Conservation (phyloP, 2,797 vertebrate genomes). For the Odontamblyopus lacepedii region DNA sequence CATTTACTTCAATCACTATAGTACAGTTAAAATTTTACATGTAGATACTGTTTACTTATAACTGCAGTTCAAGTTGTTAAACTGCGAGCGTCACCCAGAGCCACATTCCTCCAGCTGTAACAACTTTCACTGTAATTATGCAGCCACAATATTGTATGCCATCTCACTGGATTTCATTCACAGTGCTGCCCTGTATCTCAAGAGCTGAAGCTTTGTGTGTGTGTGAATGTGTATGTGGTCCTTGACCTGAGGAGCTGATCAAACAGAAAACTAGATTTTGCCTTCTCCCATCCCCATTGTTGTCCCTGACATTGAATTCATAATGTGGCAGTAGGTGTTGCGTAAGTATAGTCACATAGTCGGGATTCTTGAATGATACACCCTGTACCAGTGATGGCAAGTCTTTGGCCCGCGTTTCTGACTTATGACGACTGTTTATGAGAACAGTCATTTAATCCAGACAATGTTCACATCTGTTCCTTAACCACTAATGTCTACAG, state of each 20-base stretch:
- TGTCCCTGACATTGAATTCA: slow-evolving; percentile 16
- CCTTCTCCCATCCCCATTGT: slow-evolving; percentile 26
- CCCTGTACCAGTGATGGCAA: slow-evolving; percentile 31
- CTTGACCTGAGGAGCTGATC: slow-evolving; percentile 43
- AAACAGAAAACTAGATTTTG: slow-evolving; percentile 50
- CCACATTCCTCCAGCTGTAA: slow-evolving; percentile 11
- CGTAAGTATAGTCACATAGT: slow-evolving; percentile 36
- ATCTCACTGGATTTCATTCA: slow-evolving; percentile 19
- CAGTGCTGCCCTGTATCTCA: slow-evolving; percentile 27
- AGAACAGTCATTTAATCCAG: slow-evolving; percentile 29
- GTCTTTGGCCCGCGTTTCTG: slow-evolving; percentile 34
- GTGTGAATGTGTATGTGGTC: slow-evolving; percentile 43
- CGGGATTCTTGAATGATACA: slow-evolving; percentile 44
- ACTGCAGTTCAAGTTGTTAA: neutral
- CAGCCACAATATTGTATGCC: slow-evolving; percentile 27
- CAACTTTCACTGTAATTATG: slow-evolving; percentile 14
- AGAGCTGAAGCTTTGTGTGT: slow-evolving; percentile 48
- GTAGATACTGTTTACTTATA: neutral
- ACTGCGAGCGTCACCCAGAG: neutral
- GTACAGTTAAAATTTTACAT: too few species aligned
- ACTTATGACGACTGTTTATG: slow-evolving; percentile 48
- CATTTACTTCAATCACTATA: neutral
- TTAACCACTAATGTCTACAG: slow-evolving; percentile 23
- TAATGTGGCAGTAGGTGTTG: slow-evolving; percentile 31
- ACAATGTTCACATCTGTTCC: slow-evolving; percentile 32